Percentiles rank a stretch among this genome's conserved stretches.
phyloP scores from a whole-genome alignment of 2,113 vertebrate species.

The Cervus canadensis region DNA sequence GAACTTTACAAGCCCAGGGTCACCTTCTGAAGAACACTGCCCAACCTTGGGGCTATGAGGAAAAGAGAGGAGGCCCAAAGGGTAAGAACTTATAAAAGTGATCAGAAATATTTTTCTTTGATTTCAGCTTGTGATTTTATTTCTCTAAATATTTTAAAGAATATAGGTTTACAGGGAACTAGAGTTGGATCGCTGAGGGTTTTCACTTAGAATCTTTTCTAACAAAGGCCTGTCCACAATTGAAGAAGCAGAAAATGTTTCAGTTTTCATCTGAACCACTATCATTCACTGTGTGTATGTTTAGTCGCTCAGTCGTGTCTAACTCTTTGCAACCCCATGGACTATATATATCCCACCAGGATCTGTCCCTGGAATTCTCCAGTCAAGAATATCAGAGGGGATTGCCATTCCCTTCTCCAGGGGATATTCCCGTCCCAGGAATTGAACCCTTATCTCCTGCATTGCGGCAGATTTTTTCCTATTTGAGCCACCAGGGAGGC shows the following conservation, averaged over 20 bases:
- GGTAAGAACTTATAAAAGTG: not conserved
- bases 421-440: not conserved
- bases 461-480: not conserved
- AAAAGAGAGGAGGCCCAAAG: not conserved
- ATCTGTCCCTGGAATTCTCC: not conserved
- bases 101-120: not conserved
- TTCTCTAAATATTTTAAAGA: conserved; percentile 6
- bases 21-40: not conserved
- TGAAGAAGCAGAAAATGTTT: not conserved
- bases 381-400: not conserved
- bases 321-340: not conserved
- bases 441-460: not conserved
- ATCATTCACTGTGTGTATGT: not conserved
- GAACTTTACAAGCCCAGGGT: not conserved
- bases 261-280: not conserved
- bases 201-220: not conserved
- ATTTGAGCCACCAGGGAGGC: not conserved
- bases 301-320: not conserved
- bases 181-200: not conserved
- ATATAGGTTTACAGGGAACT: not conserved
- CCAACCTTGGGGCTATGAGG: not conserved
- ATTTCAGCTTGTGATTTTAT: not conserved
- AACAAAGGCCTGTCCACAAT: not conserved
- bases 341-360: not conserved
- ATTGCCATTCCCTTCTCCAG: not conserved